phyloP scores from a whole-genome alignment of 2,888 invertebrate genomes.

The Metopia argyrocephala region DNA sequence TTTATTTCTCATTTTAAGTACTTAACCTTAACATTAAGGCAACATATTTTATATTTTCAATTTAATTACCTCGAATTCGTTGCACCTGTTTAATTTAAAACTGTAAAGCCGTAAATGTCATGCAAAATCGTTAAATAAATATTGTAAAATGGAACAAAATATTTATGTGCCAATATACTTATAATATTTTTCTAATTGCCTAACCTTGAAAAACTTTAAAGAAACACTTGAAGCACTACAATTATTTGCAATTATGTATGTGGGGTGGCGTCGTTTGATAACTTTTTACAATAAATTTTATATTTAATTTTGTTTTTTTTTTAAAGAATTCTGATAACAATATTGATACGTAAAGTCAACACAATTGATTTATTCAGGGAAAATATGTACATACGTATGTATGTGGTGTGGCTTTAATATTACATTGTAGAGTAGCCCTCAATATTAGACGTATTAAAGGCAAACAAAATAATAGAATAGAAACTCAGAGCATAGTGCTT shows the following conservation, averaged over 20 bases:
- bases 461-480: too few relatives aligned
- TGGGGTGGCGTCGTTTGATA: slow-evolving; percentile 38
- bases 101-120: slow-evolving; percentile 29
- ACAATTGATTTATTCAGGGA: background rate
- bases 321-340: too few relatives aligned
- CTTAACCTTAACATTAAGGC: background rate
- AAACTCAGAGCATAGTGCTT: too few relatives aligned
- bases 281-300: background rate
- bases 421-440: too few relatives aligned
- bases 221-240: slow-evolving; percentile 59
- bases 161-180: background rate
- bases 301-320: too few relatives aligned
- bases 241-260: slow-evolving; percentile 58
- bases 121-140: slow-evolving; percentile 43
- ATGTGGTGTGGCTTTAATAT: background rate
- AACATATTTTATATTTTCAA: background rate
- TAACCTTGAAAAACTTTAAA: slow-evolving; percentile 55
- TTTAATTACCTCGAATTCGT: slow-evolving; percentile 6
- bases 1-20: background rate
- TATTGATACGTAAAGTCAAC: background rate
- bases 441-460: too few relatives aligned
- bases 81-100: slow-evolving; percentile 13
- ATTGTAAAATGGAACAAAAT: slow-evolving; percentile 25
- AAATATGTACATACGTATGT: too few relatives aligned
- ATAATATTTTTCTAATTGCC: slow-evolving; percentile 18